phyloP scores from a whole-genome alignment of 2,113 vertebrate species.

The Megaceryle torquata region DNA sequence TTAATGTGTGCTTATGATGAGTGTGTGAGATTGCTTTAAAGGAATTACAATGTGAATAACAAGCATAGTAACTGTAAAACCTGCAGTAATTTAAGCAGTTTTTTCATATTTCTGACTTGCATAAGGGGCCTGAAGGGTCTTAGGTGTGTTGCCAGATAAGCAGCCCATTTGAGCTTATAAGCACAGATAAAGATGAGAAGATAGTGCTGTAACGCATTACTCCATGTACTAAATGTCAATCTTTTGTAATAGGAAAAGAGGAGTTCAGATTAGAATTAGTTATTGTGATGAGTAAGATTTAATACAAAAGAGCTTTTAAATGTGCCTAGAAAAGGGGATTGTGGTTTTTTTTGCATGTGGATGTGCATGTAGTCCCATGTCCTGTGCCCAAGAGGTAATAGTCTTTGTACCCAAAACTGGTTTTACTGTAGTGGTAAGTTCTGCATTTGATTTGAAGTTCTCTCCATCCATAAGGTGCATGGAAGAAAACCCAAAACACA shows the following conservation, averaged over 20 bases:
- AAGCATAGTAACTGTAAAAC: neutral
- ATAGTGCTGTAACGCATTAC: neutral
- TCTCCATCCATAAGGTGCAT: neutral
- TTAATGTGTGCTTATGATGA: neutral
- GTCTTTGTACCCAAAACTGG: neutral
- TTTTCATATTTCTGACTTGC: neutral
- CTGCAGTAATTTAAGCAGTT: neutral
- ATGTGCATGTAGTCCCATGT: neutral
- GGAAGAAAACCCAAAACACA: too few relatives aligned
- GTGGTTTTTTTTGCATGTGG: neutral
- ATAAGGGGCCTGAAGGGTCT: neutral
- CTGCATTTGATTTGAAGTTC: neutral
- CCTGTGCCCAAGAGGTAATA: neutral
- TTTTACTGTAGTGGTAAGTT: neutral
- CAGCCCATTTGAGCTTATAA: neutral
- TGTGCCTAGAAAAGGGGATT: neutral
- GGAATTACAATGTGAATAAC: neutral
- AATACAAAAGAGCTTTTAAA: neutral
- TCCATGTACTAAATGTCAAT: neutral
- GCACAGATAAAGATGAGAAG: neutral
- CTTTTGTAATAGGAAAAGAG: neutral
- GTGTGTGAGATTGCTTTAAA: neutral
- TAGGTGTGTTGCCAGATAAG: neutral
- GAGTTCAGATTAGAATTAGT: neutral
- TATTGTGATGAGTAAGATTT: neutral